Evolutionary conservation across 1,140 invertebrate genomes (phyloP), one percentile per base, ranked within the genome.

Genomic region (Delia radicum): DNA sequence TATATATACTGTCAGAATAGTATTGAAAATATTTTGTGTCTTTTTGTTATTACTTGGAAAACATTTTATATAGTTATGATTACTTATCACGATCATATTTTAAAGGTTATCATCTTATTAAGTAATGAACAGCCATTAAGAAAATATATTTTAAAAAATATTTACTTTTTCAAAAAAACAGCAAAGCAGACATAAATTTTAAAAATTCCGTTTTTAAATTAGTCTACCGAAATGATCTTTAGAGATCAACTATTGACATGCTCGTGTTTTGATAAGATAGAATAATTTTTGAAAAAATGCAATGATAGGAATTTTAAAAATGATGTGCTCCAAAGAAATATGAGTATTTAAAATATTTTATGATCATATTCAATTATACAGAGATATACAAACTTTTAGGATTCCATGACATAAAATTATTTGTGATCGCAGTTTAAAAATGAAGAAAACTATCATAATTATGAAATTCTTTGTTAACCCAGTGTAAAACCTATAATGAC

Each of bases 21-120:
- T 55, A 55, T 24, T 55, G 48, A 21, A 55, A 24, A 55, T 7
- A 55, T 55, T 37, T 33, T 33, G 21, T 42, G 37, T 13, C 12
- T 42, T 3, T 42, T 15, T 42, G 37, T 5, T n/a, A 29, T 26
- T 63, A 63, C 61, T 65, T 27, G 27, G 62, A 65, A 65, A 27
- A 65, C 12, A 18, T 15, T 27, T 28, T 10, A 65, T 29, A 65
- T 12, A 28, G 8, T 33, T 65, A 65, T 65, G n/a, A 69, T 69
- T 29, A 33, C 10, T 65, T 65, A 65, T 21, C 29, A 21, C 37
- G 65, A 69, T 69, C 65, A 27, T 69, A 21, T 18, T n/a, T 33
- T 69, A 69, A 69, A 33, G 65, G 29, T 37, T 69, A 69, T 69
- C 65, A 24, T n/a, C n/a, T 65, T 65, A 42, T 42, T 5, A 33